Percentiles rank a stretch among this genome's conserved stretches.
These are phyloP conservation scores for Forbesichthys agassizii DNA, from an alignment of 2,113 vertebrate species.

Conservation along the genomic window DNA sequence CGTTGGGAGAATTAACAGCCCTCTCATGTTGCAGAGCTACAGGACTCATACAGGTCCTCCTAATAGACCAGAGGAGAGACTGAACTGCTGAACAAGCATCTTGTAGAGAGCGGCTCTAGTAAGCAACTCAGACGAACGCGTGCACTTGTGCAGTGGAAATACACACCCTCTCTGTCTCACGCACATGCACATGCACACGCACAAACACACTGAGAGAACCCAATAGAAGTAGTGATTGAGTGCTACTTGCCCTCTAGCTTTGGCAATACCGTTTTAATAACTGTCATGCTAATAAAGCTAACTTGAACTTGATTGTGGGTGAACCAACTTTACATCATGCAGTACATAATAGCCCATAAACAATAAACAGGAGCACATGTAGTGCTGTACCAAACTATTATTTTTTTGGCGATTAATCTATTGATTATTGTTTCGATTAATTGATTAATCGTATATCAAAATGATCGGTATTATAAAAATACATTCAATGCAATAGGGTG, in stretches of 20 bases:
- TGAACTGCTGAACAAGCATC: slow-evolving; percentile 35
- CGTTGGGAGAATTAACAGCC: slow-evolving; percentile 30
- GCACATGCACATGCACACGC: too few species aligned
- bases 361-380: too few species aligned
- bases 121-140: neutral
- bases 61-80: slow-evolving; percentile 21
- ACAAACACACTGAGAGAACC: neutral
- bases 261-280: too few species aligned
- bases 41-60: slow-evolving; percentile 23
- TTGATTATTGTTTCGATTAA: too few species aligned
- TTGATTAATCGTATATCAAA: too few species aligned
- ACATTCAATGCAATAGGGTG: too few species aligned
- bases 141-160: slow-evolving; percentile 3
- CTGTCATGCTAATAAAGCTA: too few species aligned
- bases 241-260: too few species aligned
- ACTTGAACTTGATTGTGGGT: too few species aligned
- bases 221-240: neutral
- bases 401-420: too few species aligned
- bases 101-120: slow-evolving; percentile 4
- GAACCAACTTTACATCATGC: neutral
- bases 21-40: slow-evolving; percentile 13
- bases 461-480: too few species aligned
- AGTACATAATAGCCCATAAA: neutral
- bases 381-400: too few species aligned
- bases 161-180: neutral